These are phyloP conservation scores for Allophyes oxyacanthae DNA, from an alignment of 2,888 invertebrate species.

Conservation along the genomic window DNA sequence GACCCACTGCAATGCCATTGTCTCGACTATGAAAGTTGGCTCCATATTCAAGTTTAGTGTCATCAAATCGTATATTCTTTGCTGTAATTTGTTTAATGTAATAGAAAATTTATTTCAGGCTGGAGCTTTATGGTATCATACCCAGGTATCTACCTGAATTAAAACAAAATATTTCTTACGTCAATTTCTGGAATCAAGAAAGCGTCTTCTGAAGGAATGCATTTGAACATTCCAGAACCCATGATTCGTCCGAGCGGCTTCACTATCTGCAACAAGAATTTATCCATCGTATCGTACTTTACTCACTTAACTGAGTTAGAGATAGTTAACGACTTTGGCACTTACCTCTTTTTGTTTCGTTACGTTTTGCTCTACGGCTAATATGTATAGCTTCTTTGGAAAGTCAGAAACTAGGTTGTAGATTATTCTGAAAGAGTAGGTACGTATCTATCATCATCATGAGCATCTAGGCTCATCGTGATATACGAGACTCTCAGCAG, in stretches of 20 bases:
- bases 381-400: constrained; percentile 89
- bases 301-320: not conserved
- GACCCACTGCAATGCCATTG: constrained; percentile 86
- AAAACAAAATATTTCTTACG: constrained; percentile 58
- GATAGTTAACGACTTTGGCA: constrained; percentile 20
- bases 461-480: too few species aligned
- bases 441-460: not conserved
- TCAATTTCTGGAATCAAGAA: constrained; percentile 87
- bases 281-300: constrained; percentile 17
- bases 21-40: constrained; percentile 88
- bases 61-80: constrained; percentile 88
- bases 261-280: constrained; percentile 80
- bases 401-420: constrained; percentile 83
- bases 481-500: too few species aligned
- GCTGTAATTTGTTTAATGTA: constrained; percentile 69
- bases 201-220: constrained; percentile 88
- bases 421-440: constrained; percentile 75
- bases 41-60: constrained; percentile 90
- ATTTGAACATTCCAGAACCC: constrained; percentile 88
- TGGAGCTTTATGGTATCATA: not conserved
- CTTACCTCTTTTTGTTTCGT: constrained; percentile 83
- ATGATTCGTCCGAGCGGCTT: constrained; percentile 88
- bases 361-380: constrained; percentile 90
- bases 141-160: not conserved
- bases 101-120: not conserved